Evolutionary conservation across 2,113 vertebrate genomes (phyloP).

Genomic region (Drymodes brunneopygia): DNA sequence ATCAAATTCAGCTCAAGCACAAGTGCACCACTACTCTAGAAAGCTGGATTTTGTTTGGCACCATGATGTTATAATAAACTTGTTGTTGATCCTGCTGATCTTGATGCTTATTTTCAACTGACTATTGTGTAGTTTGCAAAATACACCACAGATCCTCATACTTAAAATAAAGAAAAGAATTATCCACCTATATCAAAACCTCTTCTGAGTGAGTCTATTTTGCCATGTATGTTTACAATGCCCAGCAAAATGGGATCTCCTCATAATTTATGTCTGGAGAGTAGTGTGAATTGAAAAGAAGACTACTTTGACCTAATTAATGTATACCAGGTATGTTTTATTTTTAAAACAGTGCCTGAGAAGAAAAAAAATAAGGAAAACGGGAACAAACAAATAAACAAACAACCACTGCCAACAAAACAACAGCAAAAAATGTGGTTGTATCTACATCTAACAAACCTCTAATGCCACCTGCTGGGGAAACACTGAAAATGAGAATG

Average conservation of each 20-base stretch:
- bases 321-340: neutral
- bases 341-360: neutral
- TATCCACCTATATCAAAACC: neutral
- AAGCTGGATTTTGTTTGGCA: neutral
- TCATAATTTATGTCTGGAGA: neutral
- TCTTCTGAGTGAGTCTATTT: neutral
- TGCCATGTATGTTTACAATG: neutral
- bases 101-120: neutral
- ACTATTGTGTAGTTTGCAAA: neutral
- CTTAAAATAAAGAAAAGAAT: neutral
- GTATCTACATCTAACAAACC: neutral
- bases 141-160: neutral
- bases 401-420: neutral
- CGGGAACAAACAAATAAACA: neutral
- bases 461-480: constrained; percentile 8
- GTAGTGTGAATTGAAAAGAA: neutral
- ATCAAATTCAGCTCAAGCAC: neutral
- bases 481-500: neutral
- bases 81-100: neutral
- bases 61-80: neutral
- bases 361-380: neutral
- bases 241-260: neutral
- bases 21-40: neutral
- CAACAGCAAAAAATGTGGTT: neutral
- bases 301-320: neutral